Conservation (phyloP, 2,888 invertebrate genomes). For the Euplexia lucipara region DNA sequence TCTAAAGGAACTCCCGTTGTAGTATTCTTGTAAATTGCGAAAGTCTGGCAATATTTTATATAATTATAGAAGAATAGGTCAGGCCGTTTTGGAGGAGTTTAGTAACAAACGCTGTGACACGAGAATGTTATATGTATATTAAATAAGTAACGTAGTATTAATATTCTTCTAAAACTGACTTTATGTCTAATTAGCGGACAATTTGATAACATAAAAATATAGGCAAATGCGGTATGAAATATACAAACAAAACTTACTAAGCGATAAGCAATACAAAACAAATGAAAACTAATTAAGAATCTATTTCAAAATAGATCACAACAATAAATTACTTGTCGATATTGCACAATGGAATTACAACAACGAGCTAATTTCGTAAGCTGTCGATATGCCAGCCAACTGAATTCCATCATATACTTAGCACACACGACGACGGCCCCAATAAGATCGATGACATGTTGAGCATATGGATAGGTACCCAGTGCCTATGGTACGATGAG, state of each 20-base stretch:
- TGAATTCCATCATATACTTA: constrained; percentile 42
- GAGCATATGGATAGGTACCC: constrained; percentile 11
- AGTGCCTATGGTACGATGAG: constrained; percentile 34
- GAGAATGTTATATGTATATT: too few relatives aligned
- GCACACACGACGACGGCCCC: constrained; percentile 29
- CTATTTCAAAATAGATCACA: constrained; percentile 17
- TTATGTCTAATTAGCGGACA: too few relatives aligned
- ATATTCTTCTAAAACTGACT: too few relatives aligned
- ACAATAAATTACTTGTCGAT: constrained; percentile 40
- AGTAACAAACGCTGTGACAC: too few relatives aligned
- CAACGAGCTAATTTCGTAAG: constrained; percentile 52
- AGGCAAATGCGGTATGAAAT: too few relatives aligned
- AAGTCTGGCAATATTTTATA: constrained; percentile 55
- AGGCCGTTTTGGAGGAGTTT: too few relatives aligned
- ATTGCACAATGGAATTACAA: constrained; percentile 46
- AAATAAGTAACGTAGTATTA: too few relatives aligned
- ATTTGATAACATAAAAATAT: too few relatives aligned
- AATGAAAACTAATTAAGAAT: constrained; percentile 11
- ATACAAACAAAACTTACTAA: background rate
- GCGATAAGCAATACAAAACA: background rate
- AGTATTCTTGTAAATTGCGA: constrained; percentile 56
- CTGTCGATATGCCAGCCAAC: constrained; percentile 49
- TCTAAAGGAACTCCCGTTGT: constrained; percentile 17
- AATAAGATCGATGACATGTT: constrained; percentile 53
- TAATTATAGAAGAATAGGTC: too few relatives aligned